These are phyloP conservation scores for Typhlichthys subterraneus DNA, from an alignment of 2,797 vertebrate genomes.

Conservation along the genomic window DNA sequence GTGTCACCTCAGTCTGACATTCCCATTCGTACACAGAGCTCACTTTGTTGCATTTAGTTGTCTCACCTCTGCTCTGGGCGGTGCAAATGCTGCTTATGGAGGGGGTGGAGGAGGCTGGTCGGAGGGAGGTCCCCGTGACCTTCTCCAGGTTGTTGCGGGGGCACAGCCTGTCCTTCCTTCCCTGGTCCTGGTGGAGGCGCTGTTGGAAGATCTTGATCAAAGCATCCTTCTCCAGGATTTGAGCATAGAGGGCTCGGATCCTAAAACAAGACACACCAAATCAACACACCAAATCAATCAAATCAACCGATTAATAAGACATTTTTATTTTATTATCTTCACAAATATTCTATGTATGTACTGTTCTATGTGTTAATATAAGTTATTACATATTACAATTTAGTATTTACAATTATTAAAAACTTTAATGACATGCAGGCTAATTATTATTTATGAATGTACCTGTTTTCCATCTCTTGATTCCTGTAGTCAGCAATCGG, in stretches of 20 bases:
- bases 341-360: too few relatives aligned
- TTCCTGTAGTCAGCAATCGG: conserved; percentile 85
- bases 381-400: too few relatives aligned
- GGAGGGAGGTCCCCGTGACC: conserved; percentile 72
- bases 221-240: conserved; percentile 96
- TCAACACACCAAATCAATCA: neutral
- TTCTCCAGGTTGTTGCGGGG: conserved; percentile 55
- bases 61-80: conserved; percentile 76
- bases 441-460: neutral
- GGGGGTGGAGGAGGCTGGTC: conserved; percentile 85
- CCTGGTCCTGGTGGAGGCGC: conserved; percentile 87
- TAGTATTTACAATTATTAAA: neutral
- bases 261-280: conserved; percentile 57
- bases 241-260: conserved; percentile 90
- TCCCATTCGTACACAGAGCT: too few relatives aligned
- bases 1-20: neutral
- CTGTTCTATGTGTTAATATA: too few relatives aligned
- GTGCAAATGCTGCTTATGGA: conserved; percentile 70
- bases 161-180: conserved; percentile 52
- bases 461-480: conserved; percentile 98
- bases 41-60: too few relatives aligned
- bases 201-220: conserved; percentile 95
- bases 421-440: neutral
- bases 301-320: too few relatives aligned
- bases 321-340: too few relatives aligned